Evolutionary conservation across 2,888 invertebrate species (phyloP), one percentile per base, ranked within the genome.

Genomic region (Dendrolimus houi): DNA sequence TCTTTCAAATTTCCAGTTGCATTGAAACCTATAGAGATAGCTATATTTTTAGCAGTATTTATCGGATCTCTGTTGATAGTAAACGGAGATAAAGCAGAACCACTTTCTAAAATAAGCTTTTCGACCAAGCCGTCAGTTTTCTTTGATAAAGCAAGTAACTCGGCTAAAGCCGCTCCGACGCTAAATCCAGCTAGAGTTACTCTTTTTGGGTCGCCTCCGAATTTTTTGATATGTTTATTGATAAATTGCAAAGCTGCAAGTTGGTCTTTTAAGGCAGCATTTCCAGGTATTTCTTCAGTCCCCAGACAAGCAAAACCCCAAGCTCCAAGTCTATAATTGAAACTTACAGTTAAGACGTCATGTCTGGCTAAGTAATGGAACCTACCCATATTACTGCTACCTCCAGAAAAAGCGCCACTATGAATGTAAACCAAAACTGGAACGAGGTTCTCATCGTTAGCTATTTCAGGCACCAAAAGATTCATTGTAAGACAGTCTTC

Each of bases 201-300:
- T 70, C 93, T 93, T 47, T 93, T 91, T 0, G 94, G 93, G 83
- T 97, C 95, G 9, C 97, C 97, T 14, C 96, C 96, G 76, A 98
- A 97, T 56, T 92, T 91, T 13, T 67, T 86, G 8, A 97, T 94
- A 75, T 97, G 95, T 62, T 94, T 93, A 61, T 93, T 92, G 1
- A 96, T 91, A 94, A 96, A 96, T 63, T 92, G 82, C 55, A 98
- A 82, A 0, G 96, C 96, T 74, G 96, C 92, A 56, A 95, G 92
- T 76, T 97, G 96, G 77, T 98, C 98, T 75, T 95, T 94, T 55
- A 98, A 77, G 0, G 95, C 98, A 62, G 96, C 94, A 78, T 98
- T 98, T 0, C 98, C 97, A 0, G 95, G 93, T 41, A 93, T 92
- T 63, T 92, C 92, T 66, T 87, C 81, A 52, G 85, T 92, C 2